Conservation (phyloP, 2,888 invertebrate species). For the Thumatha senex region DNA sequence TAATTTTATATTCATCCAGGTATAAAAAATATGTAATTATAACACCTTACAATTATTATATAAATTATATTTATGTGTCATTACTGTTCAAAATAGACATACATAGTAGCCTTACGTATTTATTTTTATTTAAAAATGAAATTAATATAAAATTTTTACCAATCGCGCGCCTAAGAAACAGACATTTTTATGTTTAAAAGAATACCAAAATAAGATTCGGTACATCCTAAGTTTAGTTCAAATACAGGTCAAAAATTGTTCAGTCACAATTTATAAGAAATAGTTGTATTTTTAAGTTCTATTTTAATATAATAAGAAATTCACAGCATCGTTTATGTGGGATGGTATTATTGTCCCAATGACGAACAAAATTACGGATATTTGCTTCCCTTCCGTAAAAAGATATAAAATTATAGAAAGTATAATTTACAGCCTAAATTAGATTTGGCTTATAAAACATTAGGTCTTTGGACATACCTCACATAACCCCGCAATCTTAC, state of each 20-base stretch:
- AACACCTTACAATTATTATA: neutral
- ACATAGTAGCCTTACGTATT: no score
- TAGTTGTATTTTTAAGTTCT: slow-evolving; percentile 47
- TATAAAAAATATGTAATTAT: no score
- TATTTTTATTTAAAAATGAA: no score
- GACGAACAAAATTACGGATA: slow-evolving; percentile 29
- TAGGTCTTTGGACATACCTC: slow-evolving; percentile 40
- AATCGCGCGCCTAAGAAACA: slow-evolving; percentile 42
- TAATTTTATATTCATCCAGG: neutral
- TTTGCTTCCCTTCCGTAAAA: slow-evolving; percentile 13
- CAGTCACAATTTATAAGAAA: slow-evolving; percentile 77
- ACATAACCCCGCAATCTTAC: slow-evolving; percentile 32
- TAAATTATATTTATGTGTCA: neutral
- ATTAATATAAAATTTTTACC: slow-evolving; percentile 5
- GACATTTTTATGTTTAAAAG: slow-evolving; percentile 40
- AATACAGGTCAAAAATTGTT: slow-evolving; percentile 74
- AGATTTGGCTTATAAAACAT: slow-evolving; percentile 27
- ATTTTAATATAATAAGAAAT: slow-evolving; percentile 48
- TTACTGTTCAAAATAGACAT: no score
- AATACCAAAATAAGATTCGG: slow-evolving; percentile 71
- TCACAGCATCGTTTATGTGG: slow-evolving; percentile 52
- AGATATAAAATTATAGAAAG: slow-evolving; percentile 31
- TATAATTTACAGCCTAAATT: slow-evolving; percentile 21
- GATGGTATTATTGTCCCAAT: slow-evolving; percentile 49
- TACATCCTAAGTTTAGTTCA: slow-evolving; percentile 60